A percentile compares a stretch with the other conserved stretches of the same genome.
phyloP scores from a whole-genome alignment of 2,113 vertebrate species.

The Phalacrocorax aristotelis region DNA sequence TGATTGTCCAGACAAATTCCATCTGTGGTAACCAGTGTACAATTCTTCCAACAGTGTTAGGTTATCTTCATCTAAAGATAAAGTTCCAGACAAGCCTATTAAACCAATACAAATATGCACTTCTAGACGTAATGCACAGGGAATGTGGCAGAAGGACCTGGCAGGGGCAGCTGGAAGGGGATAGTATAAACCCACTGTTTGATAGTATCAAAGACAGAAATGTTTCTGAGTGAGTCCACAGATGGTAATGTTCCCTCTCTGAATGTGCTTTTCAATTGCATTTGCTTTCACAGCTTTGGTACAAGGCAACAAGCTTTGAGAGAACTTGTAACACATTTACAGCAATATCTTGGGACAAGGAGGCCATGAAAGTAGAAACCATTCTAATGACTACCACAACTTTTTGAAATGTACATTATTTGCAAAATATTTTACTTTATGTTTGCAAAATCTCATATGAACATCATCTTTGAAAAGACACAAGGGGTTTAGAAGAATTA shows the following conservation, averaged over 20 bases:
- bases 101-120: not conserved
- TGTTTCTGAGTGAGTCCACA: not conserved
- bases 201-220: not conserved
- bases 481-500: not conserved
- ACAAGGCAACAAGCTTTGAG: not conserved
- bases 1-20: not conserved
- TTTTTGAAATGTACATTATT: not conserved
- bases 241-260: not conserved
- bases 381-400: not conserved
- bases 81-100: not conserved
- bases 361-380: not conserved
- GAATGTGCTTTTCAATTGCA: not conserved
- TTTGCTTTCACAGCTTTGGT: not conserved
- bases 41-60: not conserved
- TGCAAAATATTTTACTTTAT: not conserved
- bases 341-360: not conserved
- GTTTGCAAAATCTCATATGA: not conserved
- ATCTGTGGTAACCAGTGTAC: not conserved
- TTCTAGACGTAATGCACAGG: not conserved
- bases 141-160: not conserved
- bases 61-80: not conserved
- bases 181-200: not conserved
- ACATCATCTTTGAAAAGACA: not conserved
- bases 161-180: not conserved
- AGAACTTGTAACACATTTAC: not conserved